These are phyloP conservation scores for Phaethornis superciliosus DNA, from an alignment of 2,113 vertebrate species.

Conservation along the genomic window DNA sequence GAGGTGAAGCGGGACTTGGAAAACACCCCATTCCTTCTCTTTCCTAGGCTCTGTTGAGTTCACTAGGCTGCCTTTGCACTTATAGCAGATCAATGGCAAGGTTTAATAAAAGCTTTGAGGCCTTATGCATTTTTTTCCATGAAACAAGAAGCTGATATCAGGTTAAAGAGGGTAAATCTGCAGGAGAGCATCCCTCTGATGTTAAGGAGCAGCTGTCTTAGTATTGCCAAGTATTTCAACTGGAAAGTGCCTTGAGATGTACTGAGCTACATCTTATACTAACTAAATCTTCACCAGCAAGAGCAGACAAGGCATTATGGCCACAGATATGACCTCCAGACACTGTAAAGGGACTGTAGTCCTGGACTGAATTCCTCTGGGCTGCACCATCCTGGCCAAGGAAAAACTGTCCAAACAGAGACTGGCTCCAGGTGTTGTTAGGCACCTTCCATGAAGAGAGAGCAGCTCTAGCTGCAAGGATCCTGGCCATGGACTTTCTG, in stretches of 20 bases:
- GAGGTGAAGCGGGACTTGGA: background rate
- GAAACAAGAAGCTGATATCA: background rate
- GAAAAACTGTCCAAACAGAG: background rate
- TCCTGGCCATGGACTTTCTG: background rate
- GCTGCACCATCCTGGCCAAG: background rate
- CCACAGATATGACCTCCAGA: background rate
- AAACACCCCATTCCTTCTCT: background rate
- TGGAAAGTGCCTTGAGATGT: background rate
- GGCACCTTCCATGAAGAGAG: background rate
- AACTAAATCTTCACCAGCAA: background rate
- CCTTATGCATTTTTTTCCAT: background rate
- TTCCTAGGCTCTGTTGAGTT: background rate
- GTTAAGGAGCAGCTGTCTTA: background rate
- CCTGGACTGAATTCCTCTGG: background rate
- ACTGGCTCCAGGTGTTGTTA: background rate
- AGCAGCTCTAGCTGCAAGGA: background rate
- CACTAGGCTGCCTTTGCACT: background rate
- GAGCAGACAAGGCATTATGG: background rate
- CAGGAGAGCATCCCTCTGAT: background rate
- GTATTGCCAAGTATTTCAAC: background rate
- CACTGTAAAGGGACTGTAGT: background rate
- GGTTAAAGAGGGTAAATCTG: background rate
- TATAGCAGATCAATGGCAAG: background rate
- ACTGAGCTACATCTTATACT: background rate
- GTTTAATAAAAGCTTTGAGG: background rate